Evolutionary conservation across 1,140 invertebrate genomes (phyloP).

Genomic region (Scaptodrosophila lebanonensis): DNA sequence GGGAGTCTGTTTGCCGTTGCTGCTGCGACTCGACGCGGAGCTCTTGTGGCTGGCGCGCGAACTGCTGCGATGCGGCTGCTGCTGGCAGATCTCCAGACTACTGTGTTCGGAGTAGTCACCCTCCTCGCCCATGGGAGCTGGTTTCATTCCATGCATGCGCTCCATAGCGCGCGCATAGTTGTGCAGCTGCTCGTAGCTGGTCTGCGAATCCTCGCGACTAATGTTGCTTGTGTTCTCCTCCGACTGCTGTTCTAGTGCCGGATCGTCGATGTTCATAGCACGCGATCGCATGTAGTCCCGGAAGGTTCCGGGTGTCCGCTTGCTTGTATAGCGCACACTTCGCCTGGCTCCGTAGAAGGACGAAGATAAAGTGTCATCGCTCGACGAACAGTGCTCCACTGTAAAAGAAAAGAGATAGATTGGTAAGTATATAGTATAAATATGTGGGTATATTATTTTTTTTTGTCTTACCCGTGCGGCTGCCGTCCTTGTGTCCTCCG

Average conservation of each 20-base stretch:
- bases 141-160: conserved; percentile 47
- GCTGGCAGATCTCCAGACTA: conserved; percentile 30
- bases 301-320: conserved; percentile 67
- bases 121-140: conserved; percentile 26
- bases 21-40: conserved; percentile 28
- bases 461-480: conserved; percentile 50
- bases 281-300: conserved; percentile 69
- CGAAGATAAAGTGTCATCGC: conserved; percentile 70
- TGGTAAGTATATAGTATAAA: neutral
- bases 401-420: neutral
- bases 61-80: conserved; percentile 34
- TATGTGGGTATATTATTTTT: neutral
- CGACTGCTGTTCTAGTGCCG: conserved; percentile 49
- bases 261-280: conserved; percentile 62
- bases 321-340: conserved; percentile 73
- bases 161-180: conserved; percentile 51
- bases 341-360: conserved; percentile 71
- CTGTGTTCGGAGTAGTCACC: conserved; percentile 43
- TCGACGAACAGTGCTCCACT: conserved; percentile 64
- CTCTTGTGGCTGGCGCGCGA: conserved; percentile 1
- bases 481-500: conserved; percentile 11
- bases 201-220: conserved; percentile 63
- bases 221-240: conserved; percentile 68
- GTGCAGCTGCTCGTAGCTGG: conserved; percentile 59
- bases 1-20: conserved; percentile 19